These are phyloP conservation scores for Eubasilissa regina DNA, from an alignment of 1,140 invertebrate species.

Conservation along the genomic window DNA sequence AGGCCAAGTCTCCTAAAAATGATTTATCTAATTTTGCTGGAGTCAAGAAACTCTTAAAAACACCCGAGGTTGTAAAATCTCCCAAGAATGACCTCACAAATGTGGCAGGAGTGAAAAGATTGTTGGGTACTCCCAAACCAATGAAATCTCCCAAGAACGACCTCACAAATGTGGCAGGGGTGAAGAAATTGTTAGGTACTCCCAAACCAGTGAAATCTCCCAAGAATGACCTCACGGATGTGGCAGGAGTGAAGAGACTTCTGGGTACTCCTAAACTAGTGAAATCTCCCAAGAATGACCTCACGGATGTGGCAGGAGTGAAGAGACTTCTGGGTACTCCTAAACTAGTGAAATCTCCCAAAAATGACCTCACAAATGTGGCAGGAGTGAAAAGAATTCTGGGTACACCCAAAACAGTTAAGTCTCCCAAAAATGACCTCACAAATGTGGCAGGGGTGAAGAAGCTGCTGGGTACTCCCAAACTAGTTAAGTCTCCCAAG, in stretches of 20 bases:
- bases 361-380: slow-evolving; percentile 59
- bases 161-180: slow-evolving; percentile 65
- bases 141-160: slow-evolving; percentile 68
- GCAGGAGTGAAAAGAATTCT: slow-evolving; percentile 56
- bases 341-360: slow-evolving; percentile 60
- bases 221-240: slow-evolving; percentile 67
- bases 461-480: slow-evolving; percentile 60
- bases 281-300: slow-evolving; percentile 63
- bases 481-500: slow-evolving; percentile 60
- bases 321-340: slow-evolving; percentile 61
- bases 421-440: slow-evolving; percentile 64
- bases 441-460: slow-evolving; percentile 63
- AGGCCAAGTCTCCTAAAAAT: slow-evolving; percentile 63
- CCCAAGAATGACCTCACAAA: slow-evolving; percentile 65
- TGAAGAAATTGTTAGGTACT: slow-evolving; percentile 64
- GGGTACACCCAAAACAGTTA: slow-evolving; percentile 62
- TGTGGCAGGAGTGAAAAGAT: slow-evolving; percentile 65
- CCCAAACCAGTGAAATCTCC: slow-evolving; percentile 63
- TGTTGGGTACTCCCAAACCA: slow-evolving; percentile 63
- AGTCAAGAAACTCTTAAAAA: slow-evolving; percentile 60
- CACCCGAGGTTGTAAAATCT: slow-evolving; percentile 60
- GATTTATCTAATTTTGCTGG: slow-evolving; percentile 62
- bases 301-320: slow-evolving; percentile 63
- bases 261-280: slow-evolving; percentile 62
- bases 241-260: slow-evolving; percentile 64